A percentile compares a stretch with the other conserved stretches of the same genome.
These are phyloP conservation scores for Sternotherus odoratus DNA, from an alignment of 2,797 vertebrate genomes.

Conservation along the genomic window DNA sequence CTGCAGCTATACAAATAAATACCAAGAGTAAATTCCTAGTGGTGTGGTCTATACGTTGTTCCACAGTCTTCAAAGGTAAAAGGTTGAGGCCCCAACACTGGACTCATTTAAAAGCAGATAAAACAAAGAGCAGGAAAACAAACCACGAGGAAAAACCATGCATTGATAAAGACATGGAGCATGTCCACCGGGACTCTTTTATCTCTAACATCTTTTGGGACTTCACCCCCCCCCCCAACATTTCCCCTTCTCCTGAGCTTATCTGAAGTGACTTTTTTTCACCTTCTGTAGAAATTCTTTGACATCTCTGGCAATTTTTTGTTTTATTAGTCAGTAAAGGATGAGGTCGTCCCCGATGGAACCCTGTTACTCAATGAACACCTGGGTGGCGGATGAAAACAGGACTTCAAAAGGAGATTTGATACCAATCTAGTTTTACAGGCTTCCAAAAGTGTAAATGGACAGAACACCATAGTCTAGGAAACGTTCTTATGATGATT, in stretches of 20 bases:
- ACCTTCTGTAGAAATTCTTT: no score
- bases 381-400: background rate
- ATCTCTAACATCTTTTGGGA: no score
- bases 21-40: background rate
- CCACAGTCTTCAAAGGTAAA: background rate
- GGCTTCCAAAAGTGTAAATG: background rate
- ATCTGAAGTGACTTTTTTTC: background rate
- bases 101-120: background rate
- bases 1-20: background rate
- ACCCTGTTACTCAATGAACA: background rate
- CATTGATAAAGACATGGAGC: background rate
- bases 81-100: background rate
- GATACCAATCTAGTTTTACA: background rate
- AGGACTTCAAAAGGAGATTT: background rate
- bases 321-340: no score
- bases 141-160: background rate
- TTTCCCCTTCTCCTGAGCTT: background rate
- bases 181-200: no score
- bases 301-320: no score
- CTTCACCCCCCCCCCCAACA: no score
- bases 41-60: background rate
- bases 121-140: background rate
- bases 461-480: background rate
- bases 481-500: background rate
- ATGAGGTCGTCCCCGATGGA: background rate